Conservation (phyloP, 2,797 vertebrate species). For the Macroramphosus scolopax region DNA sequence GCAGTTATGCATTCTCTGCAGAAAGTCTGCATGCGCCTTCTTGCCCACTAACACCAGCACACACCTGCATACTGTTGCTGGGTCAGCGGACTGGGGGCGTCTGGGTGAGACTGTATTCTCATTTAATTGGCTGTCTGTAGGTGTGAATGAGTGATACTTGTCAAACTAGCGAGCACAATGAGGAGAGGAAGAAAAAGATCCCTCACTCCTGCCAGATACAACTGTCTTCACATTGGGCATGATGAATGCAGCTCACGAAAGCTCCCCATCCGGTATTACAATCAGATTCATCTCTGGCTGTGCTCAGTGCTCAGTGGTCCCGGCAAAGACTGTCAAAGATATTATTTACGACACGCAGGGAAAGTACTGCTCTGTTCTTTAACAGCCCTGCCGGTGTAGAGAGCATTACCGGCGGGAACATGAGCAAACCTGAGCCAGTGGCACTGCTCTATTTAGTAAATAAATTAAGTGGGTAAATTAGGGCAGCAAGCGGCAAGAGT, state of each 20-base stretch:
- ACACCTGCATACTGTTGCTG: slow-evolving; percentile 33
- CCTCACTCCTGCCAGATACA: slow-evolving; percentile 41
- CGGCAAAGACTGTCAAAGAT: slow-evolving; percentile 51
- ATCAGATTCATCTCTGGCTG: slow-evolving; percentile 64
- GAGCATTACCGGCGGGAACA: slow-evolving; percentile 48
- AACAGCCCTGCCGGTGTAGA: slow-evolving; percentile 43
- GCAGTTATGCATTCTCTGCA: slow-evolving; percentile 57
- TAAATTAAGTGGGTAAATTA: slow-evolving; percentile 76
- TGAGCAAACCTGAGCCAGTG: slow-evolving; percentile 43
- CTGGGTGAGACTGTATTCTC: slow-evolving; percentile 29
- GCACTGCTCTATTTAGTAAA: slow-evolving; percentile 65
- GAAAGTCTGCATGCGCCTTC: slow-evolving; percentile 47
- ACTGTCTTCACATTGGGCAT: slow-evolving; percentile 45
- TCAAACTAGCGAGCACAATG: slow-evolving; percentile 43
- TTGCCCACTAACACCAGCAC: slow-evolving; percentile 20
- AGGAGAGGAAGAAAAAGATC: slow-evolving; percentile 48
- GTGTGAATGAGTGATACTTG: slow-evolving; percentile 57
- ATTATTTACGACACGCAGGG: slow-evolving; percentile 63
- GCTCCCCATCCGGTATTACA: slow-evolving; percentile 60
- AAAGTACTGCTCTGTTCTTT: slow-evolving; percentile 54
- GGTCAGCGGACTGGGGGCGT: slow-evolving; percentile 45
- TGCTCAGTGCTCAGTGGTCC: slow-evolving; percentile 50
- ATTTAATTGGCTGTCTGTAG: slow-evolving; percentile 59
- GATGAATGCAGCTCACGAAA: slow-evolving; percentile 60
- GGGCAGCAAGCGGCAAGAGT: slow-evolving; percentile 47